These are phyloP conservation scores for Epinephelus coioides DNA, from an alignment of 2,797 vertebrate species.

Conservation along the genomic window DNA sequence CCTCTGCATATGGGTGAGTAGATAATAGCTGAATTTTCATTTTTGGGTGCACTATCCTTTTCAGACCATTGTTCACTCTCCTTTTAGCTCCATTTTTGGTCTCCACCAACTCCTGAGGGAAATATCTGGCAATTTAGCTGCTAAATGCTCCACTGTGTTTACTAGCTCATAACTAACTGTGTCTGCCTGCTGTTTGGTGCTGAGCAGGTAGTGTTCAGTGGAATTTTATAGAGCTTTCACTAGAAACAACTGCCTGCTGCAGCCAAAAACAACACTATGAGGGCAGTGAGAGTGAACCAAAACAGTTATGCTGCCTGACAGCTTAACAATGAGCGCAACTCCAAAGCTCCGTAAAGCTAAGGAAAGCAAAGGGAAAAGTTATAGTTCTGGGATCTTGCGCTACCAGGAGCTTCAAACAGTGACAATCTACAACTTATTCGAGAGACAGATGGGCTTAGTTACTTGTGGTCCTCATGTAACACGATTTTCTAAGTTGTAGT, in stretches of 20 bases:
- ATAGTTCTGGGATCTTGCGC: not conserved
- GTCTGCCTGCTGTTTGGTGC: not conserved
- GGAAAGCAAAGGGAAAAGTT: not conserved
- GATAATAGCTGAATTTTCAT: too few species aligned
- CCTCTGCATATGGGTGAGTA: too few species aligned
- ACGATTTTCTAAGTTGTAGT: slow-evolving; percentile 26
- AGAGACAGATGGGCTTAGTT: slow-evolving; percentile 8
- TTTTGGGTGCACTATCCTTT: too few species aligned
- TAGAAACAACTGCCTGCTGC: not conserved
- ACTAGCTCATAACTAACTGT: not conserved
- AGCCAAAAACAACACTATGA: not conserved
- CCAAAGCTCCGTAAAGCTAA: not conserved
- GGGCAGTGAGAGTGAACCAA: not conserved
- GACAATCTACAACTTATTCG: slow-evolving; percentile 25
- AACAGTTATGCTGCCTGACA: not conserved
- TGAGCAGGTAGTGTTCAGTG: not conserved
- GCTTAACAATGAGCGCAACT: not conserved
- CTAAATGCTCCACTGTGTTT: not conserved
- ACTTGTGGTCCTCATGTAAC: slow-evolving; percentile 22
- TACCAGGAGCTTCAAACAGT: slow-evolving; percentile 21
- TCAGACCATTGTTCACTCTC: too few species aligned
- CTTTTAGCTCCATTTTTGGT: not conserved
- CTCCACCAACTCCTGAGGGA: not conserved
- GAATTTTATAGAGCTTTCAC: not conserved
- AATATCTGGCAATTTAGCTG: not conserved